Percentiles rank a stretch among this genome's conserved stretches.
phyloP scores from a whole-genome alignment of 2,888 invertebrate species.

The Mesochorus sp. region DNA sequence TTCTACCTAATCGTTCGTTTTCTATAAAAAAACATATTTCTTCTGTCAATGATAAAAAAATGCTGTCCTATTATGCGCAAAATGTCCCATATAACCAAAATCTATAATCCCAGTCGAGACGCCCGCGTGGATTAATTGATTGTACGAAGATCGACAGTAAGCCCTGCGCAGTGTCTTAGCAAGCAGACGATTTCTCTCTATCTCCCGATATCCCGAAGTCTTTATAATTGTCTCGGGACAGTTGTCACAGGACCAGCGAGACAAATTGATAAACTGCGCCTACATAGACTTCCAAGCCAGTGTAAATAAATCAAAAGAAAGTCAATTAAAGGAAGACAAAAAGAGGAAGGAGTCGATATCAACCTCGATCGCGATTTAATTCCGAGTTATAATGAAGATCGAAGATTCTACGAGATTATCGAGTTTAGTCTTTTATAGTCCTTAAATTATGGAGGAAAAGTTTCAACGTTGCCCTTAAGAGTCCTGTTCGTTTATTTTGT shows the following conservation, averaged over 20 bases:
- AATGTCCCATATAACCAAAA: too few relatives aligned
- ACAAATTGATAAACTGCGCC: conserved; percentile 45
- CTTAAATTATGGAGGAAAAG: not conserved
- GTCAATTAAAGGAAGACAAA: conserved; percentile 46
- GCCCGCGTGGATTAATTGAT: conserved; percentile 62
- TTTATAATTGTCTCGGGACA: conserved; percentile 47
- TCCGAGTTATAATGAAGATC: conserved; percentile 54
- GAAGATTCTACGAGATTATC: not conserved
- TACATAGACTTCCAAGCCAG: conserved; percentile 11
- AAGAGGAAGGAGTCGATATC: not conserved
- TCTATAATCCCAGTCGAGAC: too few relatives aligned
- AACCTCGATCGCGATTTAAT: conserved; percentile 54
- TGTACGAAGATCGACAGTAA: conserved; percentile 49
- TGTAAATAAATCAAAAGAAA: conserved; percentile 48
- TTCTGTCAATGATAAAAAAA: too few relatives aligned
- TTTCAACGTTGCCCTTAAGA: not conserved
- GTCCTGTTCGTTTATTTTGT: not conserved
- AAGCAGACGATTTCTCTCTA: not conserved
- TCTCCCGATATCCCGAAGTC: not conserved
- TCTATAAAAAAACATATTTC: too few relatives aligned
- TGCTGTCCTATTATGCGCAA: too few relatives aligned
- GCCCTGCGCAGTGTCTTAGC: not conserved
- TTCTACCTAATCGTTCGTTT: too few relatives aligned
- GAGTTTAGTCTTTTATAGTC: not conserved
- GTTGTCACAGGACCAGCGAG: conserved; percentile 8